A percentile compares a stretch with the other conserved stretches of the same genome.
These are phyloP conservation scores for Lycodopsis pacificus DNA, from an alignment of 2,797 vertebrate genomes.

Conservation along the genomic window DNA sequence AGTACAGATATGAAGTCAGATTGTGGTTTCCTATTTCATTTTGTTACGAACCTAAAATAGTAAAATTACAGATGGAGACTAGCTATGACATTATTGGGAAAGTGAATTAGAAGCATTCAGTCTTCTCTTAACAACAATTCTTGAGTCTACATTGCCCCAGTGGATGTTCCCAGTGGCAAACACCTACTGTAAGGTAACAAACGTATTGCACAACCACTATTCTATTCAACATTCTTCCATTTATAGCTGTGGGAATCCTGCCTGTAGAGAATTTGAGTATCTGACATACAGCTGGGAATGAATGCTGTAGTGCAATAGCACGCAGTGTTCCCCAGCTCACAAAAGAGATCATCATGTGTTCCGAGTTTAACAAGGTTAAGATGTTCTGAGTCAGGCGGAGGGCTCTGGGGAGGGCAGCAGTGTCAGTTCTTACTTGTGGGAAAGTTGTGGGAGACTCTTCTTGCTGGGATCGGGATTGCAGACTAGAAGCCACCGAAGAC, in stretches of 20 bases:
- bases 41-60: not conserved
- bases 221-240: not conserved
- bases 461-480: conserved; percentile 67
- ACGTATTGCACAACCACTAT: not conserved
- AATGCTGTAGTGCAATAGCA: conserved; percentile 11
- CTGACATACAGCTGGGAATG: conserved; percentile 8
- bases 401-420: conserved; percentile 26
- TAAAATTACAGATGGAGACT: not conserved
- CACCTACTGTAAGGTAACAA: conserved; percentile 2
- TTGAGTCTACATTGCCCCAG: not conserved
- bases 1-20: not conserved
- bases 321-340: conserved; percentile 13
- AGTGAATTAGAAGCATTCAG: not conserved
- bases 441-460: conserved; percentile 73
- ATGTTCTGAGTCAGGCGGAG: conserved; percentile 40
- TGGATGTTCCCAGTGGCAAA: not conserved
- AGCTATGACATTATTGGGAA: not conserved
- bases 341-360: conserved; percentile 41
- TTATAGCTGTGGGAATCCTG: not conserved
- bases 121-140: not conserved
- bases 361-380: conserved; percentile 59
- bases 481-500: conserved; percentile 55
- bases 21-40: not conserved
- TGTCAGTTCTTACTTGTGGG: conserved; percentile 79
- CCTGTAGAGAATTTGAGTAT: not conserved